phyloP scores from a whole-genome alignment of 2,113 vertebrate genomes.

The Hemicordylus capensis region DNA sequence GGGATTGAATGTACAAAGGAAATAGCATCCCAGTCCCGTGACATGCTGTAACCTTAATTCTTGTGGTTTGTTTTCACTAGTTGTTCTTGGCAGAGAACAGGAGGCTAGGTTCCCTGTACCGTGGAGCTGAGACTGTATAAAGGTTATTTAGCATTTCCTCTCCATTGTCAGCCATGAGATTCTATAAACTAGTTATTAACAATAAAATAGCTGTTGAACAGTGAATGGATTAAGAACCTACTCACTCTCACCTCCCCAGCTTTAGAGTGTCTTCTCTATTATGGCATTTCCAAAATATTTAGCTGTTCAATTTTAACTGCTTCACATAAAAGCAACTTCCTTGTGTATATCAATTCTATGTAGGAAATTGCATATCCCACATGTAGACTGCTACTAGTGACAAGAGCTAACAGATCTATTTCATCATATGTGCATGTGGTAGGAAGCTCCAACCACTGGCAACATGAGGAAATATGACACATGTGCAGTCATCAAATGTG shows the following conservation, averaged over 20 bases:
- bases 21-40: neutral
- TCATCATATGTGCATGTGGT: neutral
- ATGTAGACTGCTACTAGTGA: neutral
- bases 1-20: constrained; percentile 39
- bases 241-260: accelerated
- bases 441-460: neutral
- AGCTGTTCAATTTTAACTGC: neutral
- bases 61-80: constrained; percentile 40
- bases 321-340: neutral
- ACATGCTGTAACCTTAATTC: neutral
- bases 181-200: neutral
- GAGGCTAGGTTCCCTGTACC: neutral
- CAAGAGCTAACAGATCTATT: neutral
- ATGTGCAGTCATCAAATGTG: neutral
- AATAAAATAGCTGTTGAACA: neutral
- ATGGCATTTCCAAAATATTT: neutral
- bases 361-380: neutral
- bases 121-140: neutral
- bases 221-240: neutral
- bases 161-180: neutral
- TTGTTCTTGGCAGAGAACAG: constrained; percentile 13
- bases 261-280: neutral
- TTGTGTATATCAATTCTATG: neutral
- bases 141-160: neutral
- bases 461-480: neutral